Evolutionary conservation across 1,140 invertebrate genomes (phyloP).

Genomic region (Brachionus calyciflorus): DNA sequence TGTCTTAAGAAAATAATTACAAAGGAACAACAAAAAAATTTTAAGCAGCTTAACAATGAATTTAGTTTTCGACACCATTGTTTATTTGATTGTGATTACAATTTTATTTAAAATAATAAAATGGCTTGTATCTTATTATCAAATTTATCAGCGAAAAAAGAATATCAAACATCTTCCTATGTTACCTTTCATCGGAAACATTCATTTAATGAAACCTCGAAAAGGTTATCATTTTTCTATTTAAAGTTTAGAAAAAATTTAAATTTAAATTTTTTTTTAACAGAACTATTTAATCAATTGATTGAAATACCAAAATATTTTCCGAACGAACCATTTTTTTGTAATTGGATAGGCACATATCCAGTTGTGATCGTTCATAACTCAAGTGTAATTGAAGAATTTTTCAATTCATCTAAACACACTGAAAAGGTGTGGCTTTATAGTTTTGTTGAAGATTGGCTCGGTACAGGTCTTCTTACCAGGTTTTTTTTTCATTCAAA

Average conservation of each 20-base stretch:
- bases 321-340: background rate
- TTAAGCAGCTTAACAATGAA: no score
- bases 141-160: background rate
- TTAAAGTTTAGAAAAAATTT: no score
- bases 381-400: conserved; percentile 45
- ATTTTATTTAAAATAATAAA: background rate
- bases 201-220: conserved; percentile 1
- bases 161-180: background rate
- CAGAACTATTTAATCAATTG: background rate
- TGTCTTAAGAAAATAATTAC: no score
- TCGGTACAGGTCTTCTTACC: conserved; percentile 79
- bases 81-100: background rate
- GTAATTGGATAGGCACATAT: background rate
- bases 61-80: no score
- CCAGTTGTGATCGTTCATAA: background rate
- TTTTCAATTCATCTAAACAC: conserved; percentile 71
- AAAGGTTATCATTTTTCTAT: background rate
- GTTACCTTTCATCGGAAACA: background rate
- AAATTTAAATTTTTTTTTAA: background rate
- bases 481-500: conserved; percentile 58
- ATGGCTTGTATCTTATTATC: background rate
- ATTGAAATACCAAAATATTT: background rate
- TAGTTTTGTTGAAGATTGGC: conserved; percentile 70
- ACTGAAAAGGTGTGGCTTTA: conserved; percentile 78
- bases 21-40: no score